These are phyloP conservation scores for Hypomecis atomaria DNA, from an alignment of 2,888 invertebrate genomes.

Conservation along the genomic window DNA sequence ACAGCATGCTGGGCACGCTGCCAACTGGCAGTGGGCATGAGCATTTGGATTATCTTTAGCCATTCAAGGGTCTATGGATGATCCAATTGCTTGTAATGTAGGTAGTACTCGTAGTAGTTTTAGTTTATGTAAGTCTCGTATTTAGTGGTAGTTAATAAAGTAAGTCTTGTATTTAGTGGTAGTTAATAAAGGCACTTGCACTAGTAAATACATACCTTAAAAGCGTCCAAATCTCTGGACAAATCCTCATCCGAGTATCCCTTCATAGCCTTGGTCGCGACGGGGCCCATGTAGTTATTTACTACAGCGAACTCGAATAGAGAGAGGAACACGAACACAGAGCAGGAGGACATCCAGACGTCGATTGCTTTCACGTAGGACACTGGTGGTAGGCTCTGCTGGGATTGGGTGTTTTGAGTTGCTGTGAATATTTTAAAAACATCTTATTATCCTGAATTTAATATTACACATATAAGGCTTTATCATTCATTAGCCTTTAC, in stretches of 20 bases:
- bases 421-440: conserved; percentile 81
- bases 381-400: conserved; percentile 94
- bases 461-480: background rate
- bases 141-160: too few species aligned
- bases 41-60: too few species aligned
- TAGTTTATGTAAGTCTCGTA: too few species aligned
- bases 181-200: too few species aligned
- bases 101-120: too few species aligned
- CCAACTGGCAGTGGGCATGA: too few species aligned
- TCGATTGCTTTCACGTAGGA: conserved; percentile 97
- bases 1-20: too few species aligned
- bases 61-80: too few species aligned
- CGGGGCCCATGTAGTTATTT: conserved; percentile 94
- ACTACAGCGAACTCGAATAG: conserved; percentile 96
- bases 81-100: too few species aligned
- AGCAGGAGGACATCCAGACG: conserved; percentile 96
- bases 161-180: too few species aligned
- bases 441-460: background rate
- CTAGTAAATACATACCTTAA: conserved; percentile 88
- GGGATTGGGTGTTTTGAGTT: conserved; percentile 96
- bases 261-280: conserved; percentile 95
- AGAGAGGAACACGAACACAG: conserved; percentile 95
- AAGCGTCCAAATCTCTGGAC: conserved; percentile 88
- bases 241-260: conserved; percentile 95
- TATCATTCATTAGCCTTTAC: too few species aligned